These are phyloP conservation scores for Lamellibrachia satsuma DNA, from an alignment of 2,888 invertebrate species.

Conservation along the genomic window DNA sequence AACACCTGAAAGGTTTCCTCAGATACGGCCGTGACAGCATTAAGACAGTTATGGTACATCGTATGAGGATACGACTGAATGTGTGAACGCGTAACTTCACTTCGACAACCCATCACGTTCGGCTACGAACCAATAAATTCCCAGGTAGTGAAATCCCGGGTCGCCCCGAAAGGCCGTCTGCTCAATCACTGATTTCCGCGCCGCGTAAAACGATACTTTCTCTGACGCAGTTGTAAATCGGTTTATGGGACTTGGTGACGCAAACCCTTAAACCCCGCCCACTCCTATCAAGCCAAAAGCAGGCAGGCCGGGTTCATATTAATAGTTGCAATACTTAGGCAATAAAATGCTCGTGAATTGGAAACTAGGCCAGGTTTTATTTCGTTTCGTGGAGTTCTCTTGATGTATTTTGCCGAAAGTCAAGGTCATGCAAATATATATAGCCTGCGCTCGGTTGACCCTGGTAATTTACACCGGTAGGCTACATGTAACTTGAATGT, in stretches of 20 bases:
- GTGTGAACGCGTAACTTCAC: no score
- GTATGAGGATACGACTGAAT: no score
- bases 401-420: background rate
- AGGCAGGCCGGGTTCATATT: background rate
- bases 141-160: background rate
- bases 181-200: background rate
- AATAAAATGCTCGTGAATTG: background rate
- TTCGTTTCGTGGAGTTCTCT: background rate
- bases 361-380: background rate
- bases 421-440: background rate
- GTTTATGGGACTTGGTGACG: background rate
- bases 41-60: no score
- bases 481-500: background rate
- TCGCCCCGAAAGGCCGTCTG: background rate
- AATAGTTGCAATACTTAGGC: background rate
- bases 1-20: no score
- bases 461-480: background rate
- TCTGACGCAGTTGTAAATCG: conserved; percentile 12
- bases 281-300: background rate
- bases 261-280: background rate
- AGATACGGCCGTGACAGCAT: no score
- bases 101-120: background rate
- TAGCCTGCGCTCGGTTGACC: background rate
- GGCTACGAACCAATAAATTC: no score
- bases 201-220: background rate